A percentile compares a stretch with the other conserved stretches of the same genome.
phyloP scores from a whole-genome alignment of 2,888 invertebrate genomes.

The Liposcelis brunnea region DNA sequence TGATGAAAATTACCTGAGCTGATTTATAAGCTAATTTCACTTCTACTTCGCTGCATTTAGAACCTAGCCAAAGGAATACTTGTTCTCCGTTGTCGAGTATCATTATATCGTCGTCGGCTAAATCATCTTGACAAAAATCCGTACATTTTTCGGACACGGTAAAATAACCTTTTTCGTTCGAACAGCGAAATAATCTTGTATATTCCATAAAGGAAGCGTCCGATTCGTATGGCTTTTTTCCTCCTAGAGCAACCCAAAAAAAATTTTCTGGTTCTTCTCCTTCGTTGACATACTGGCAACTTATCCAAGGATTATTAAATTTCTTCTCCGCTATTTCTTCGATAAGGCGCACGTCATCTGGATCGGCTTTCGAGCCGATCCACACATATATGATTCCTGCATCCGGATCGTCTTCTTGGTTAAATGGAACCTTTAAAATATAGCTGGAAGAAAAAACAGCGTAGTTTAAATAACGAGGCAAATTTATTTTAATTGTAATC shows the following conservation, averaged over 20 bases:
- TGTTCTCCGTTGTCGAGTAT: constrained; percentile 96
- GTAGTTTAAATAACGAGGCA: too few species aligned
- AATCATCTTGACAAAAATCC: constrained; percentile 96
- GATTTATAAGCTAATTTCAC: constrained; percentile 97
- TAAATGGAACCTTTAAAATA: constrained; percentile 83
- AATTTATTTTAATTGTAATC: constrained; percentile 1
- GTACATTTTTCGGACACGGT: constrained; percentile 98
- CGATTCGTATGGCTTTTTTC: constrained; percentile 73
- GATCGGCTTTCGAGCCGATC: constrained; percentile 73
- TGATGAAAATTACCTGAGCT: constrained; percentile 59
- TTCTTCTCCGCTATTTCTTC: constrained; percentile 87
- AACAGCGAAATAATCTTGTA: constrained; percentile 90
- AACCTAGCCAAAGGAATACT: constrained; percentile 94
- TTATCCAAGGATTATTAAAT: constrained; percentile 56
- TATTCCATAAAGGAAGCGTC: constrained; percentile 84
- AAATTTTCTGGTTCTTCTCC: constrained; percentile 96
- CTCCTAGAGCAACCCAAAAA: constrained; percentile 94
- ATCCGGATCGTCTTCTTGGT: constrained; percentile 56
- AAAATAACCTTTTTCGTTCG: constrained; percentile 98
- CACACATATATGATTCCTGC: constrained; percentile 85
- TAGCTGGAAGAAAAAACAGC: constrained; percentile 45
- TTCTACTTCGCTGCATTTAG: constrained; percentile 94
- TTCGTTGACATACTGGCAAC: constrained; percentile 64
- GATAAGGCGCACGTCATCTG: constrained; percentile 69
- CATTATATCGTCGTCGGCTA: constrained; percentile 99